Base-by-base conservation (phyloP, 2,888 invertebrate genomes). In the Ormyrus rosae region DNA sequence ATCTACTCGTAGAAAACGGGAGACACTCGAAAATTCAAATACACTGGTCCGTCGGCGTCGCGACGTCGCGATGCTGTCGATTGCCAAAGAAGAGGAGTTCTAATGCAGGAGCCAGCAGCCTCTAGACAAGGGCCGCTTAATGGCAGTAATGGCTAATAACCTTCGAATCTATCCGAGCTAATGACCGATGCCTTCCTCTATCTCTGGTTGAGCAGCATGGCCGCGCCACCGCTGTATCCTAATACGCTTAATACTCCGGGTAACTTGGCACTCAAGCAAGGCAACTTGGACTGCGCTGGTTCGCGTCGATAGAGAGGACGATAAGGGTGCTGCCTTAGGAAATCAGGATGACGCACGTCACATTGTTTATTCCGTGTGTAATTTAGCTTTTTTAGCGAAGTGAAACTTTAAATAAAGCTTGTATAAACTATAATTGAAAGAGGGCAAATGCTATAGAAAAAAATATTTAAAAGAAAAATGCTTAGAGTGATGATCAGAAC, bases 131-230 rank as follows among this genome's bases (percentile, higher is more conserved):
- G 84, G 83, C 83, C 82, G 81, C 84, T 86, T 88, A 89, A 88
- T 88, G 86, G 86, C 83, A 83, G 87, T 89, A 88, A 89, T 88
- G 86, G 87, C 87, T 89, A 89, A 89, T 89, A 88, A 89, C 86
- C 86, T 86, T 85, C 86, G 86, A 89, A 88, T 89, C 87, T 86
- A 88, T 89, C 85, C 85, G 84, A 84, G 86, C 87, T 89, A 89
- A 89, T 89, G 88, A 88, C 88, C 89, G 86, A 87, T 87, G 85
- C 85, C 83, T 84, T 85, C 34, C 83, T 81, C 84, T 72, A 84
- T 85, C 83, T 67, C 84, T 46, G 83, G 85, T 2, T 19, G 55
- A 55, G 45, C 50, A 68, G 68, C 68, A 55, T 6, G n/a, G 67
- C 60, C 56, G 56, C 58, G 9, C 84, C 85, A 85, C 86, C 85